Evolutionary conservation across 1,140 invertebrate genomes (phyloP).

Genomic region (Dysdera silvatica): DNA sequence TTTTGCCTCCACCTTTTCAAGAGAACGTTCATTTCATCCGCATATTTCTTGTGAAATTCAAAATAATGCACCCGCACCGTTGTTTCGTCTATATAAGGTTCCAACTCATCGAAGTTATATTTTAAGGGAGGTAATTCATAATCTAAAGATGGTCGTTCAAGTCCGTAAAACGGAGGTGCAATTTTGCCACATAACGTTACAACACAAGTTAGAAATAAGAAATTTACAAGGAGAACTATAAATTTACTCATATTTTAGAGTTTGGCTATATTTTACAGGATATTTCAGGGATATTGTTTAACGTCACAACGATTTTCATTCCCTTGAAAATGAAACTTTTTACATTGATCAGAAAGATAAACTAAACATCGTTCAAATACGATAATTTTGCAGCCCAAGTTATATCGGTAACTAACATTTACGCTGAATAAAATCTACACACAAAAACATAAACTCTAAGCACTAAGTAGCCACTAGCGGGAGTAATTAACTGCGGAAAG

Average conservation of each 20-base stretch:
- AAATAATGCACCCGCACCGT: slow-evolving; percentile 36
- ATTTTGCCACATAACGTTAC: slow-evolving; percentile 12
- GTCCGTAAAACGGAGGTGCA: slow-evolving; percentile 33
- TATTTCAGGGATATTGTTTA: too few species aligned
- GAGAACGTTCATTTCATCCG: slow-evolving; percentile 36
- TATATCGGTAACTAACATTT: too few species aligned
- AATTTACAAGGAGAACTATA: background rate
- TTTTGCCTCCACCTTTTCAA: slow-evolving; percentile 35
- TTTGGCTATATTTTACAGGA: too few species aligned
- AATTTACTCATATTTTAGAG: background rate
- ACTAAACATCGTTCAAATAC: too few species aligned
- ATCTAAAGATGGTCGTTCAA: slow-evolving; percentile 30
- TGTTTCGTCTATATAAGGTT: slow-evolving; percentile 37
- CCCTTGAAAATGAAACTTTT: too few species aligned
- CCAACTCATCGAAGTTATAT: slow-evolving; percentile 35
- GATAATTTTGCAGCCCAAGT: too few species aligned
- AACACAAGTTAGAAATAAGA: background rate
- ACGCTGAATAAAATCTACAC: too few species aligned
- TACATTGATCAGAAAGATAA: too few species aligned
- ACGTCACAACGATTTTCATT: too few species aligned
- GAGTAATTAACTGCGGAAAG: too few species aligned
- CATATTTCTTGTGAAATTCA: slow-evolving; percentile 37
- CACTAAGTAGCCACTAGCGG: too few species aligned
- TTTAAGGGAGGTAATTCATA: slow-evolving; percentile 36
- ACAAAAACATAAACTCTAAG: too few species aligned